Percentiles rank a stretch among this genome's conserved stretches.
phyloP scores from a whole-genome alignment of 2,113 vertebrate species.

The Podarcis muralis region DNA sequence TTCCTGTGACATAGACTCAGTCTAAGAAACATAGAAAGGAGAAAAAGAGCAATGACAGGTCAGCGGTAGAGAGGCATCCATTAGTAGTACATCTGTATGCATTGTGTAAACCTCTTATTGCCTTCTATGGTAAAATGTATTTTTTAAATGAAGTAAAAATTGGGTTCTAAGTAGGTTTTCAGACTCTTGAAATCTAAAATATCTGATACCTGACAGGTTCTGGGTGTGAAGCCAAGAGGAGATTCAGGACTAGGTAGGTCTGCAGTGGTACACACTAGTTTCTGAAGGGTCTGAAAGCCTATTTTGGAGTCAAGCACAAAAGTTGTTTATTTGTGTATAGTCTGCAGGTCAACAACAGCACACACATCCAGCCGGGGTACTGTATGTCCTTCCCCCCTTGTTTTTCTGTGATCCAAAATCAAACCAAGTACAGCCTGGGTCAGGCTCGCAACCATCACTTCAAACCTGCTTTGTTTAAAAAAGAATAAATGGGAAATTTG shows the following conservation, averaged over 20 bases:
- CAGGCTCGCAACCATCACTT: no score
- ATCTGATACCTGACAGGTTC: not conserved
- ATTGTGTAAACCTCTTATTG: not conserved
- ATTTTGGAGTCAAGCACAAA: not conserved
- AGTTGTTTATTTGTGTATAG: not conserved
- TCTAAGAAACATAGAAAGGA: no score
- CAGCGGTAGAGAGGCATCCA: not conserved
- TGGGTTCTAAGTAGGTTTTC: not conserved
- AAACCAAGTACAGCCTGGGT: not conserved
- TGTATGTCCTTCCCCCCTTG: not conserved
- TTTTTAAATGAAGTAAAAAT: not conserved
- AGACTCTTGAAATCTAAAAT: not conserved
- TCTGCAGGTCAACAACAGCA: no score
- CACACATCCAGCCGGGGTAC: no score
- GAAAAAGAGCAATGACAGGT: no score
- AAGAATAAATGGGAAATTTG: not conserved
- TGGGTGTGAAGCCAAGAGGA: not conserved
- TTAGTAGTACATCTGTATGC: not conserved
- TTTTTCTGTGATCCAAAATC: not conserved
- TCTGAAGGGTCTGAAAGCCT: no score
- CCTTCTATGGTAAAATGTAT: not conserved
- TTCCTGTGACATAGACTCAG: not conserved
- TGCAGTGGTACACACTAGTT: not conserved
- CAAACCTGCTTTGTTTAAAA: not conserved
- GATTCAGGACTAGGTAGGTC: not conserved